Base-by-base conservation (phyloP, 2,113 vertebrate species). In the Geococcyx californianus region DNA sequence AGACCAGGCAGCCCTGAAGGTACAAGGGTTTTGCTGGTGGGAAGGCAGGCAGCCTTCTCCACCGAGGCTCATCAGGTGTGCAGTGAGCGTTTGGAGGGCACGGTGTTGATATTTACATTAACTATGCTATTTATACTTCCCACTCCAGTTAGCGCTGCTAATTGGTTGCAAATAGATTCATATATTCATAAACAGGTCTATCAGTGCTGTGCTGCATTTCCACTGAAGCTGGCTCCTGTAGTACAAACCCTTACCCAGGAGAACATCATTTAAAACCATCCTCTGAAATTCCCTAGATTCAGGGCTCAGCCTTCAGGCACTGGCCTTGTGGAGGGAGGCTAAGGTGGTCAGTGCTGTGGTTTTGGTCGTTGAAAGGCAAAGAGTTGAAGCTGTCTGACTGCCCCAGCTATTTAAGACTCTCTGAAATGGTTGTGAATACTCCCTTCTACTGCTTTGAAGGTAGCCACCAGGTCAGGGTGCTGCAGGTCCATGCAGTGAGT, bases 111-210 rank as follows among this genome's bases (percentile, higher is more conserved):
- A 70, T 93, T 96, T 62, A 80, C 59, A 14, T 34, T 87, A 6
- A 1, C 84, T 66, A 18, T 13, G 17, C 67, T 92, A 34, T 93
- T 93, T 54, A 54, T 89, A 87, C 81, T n/a, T 94, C 87, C 62
- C 63, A 12, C 51, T 96, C 52, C 0, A 5, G 78, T 91, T 87
- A 94, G 81, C 55, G 28, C 62, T 83, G 33, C 79, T 95, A 92
- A 96, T 91, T 89, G 86, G 26, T 70, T 93, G 91, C 84, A 94
- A 62, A 92, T 92, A 18, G 66, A 94, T 94, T 91, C 58, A 72
- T 74, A 19, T 36, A 33, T 85, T 52, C 69, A 38, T 80, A 68
- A 87, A 77, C 45, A 52, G 66, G 13, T 84, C 89, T 70, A 51
- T 84, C n/a, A 72, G 23, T 85, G 73, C 70, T 84, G 76, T 51